These are phyloP conservation scores for Edolisoma coerulescens DNA, from an alignment of 2,113 vertebrate genomes.

Conservation along the genomic window DNA sequence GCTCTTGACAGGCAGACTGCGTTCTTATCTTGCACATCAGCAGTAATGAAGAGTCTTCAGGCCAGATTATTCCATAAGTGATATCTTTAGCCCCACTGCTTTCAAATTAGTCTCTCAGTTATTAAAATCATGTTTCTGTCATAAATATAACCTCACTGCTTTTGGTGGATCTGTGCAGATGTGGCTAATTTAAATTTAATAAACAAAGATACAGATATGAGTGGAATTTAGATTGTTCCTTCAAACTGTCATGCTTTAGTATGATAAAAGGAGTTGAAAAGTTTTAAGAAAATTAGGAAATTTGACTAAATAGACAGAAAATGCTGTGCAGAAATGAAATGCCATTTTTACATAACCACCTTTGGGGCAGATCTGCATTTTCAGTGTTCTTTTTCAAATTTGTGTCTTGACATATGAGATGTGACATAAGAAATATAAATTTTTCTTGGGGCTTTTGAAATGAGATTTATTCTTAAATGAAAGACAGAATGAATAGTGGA, in stretches of 20 bases:
- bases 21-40: background rate
- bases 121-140: conserved; percentile 6
- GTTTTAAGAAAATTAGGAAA: background rate
- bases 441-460: background rate
- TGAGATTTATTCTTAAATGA: background rate
- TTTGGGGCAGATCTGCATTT: background rate
- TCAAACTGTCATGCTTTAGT: background rate
- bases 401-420: background rate
- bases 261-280: background rate
- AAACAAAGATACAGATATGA: background rate
- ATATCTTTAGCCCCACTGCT: background rate
- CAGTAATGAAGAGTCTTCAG: background rate
- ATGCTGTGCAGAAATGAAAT: background rate
- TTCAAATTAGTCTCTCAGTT: conserved; percentile 1
- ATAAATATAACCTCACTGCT: background rate
- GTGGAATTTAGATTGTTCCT: background rate
- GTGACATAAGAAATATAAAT: background rate
- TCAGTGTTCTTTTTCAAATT: background rate
- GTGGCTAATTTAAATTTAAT: conserved; percentile 1
- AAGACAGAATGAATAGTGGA: background rate
- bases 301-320: background rate
- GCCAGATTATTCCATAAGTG: conserved; percentile 4
- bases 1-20: background rate
- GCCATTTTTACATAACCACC: background rate
- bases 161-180: background rate